Evolutionary conservation across 2,113 vertebrate genomes (phyloP).

Genomic region (Poeciliopsis retropinna): DNA sequence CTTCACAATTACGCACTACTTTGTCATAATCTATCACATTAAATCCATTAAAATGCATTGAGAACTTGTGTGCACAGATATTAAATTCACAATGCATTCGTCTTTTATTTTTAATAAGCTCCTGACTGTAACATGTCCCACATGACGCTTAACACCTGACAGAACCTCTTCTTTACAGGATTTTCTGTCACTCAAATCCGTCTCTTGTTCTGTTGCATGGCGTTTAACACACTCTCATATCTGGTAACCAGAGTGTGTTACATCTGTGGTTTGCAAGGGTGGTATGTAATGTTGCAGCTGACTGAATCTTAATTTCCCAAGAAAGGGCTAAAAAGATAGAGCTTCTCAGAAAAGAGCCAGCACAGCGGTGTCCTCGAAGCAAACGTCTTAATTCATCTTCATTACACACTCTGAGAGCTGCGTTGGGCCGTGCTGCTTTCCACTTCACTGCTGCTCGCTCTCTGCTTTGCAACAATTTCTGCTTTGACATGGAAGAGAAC

Average conservation of each 20-base stretch:
- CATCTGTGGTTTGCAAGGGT: slow-evolving; percentile 63
- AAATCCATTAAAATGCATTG: background rate
- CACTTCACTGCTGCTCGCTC: slow-evolving; percentile 34
- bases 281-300: slow-evolving; percentile 58
- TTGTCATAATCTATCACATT: background rate
- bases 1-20: background rate
- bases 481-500: slow-evolving; percentile 3
- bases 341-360: slow-evolving; percentile 57
- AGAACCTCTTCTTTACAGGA: slow-evolving; percentile 55
- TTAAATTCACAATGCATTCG: background rate
- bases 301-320: slow-evolving; percentile 65
- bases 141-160: slow-evolving; percentile 34
- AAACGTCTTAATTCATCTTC: slow-evolving; percentile 77
- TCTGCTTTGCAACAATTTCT: slow-evolving; percentile 32
- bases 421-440: slow-evolving; percentile 56
- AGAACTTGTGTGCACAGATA: background rate
- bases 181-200: slow-evolving; percentile 38
- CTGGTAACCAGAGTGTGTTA: slow-evolving; percentile 47
- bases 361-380: slow-evolving; percentile 57
- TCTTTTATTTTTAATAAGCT: slow-evolving; percentile 21
- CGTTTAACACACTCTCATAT: slow-evolving; percentile 50
- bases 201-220: slow-evolving; percentile 31
- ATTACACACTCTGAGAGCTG: slow-evolving; percentile 65
- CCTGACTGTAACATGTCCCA: slow-evolving; percentile 16
- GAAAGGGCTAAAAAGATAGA: slow-evolving; percentile 61